phyloP scores from a whole-genome alignment of 2,113 vertebrate species.

The Bufo gargarizans region DNA sequence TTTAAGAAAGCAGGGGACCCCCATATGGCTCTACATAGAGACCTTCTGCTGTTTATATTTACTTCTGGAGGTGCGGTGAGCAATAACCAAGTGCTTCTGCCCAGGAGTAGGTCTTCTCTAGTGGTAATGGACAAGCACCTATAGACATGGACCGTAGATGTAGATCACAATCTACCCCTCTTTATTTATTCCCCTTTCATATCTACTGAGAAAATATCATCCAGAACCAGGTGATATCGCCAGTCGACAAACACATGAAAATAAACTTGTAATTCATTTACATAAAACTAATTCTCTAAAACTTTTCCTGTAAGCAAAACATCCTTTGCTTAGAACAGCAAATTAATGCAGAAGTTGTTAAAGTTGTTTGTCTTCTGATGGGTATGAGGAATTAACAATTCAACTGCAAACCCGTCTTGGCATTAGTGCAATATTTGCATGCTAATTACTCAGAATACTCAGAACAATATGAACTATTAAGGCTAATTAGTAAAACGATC shows the following conservation, averaged over 20 bases:
- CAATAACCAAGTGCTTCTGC: no score
- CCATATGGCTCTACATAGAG: no score
- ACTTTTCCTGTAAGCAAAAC: slow-evolving; percentile 26
- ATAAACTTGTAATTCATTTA: slow-evolving; percentile 36
- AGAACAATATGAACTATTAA: slow-evolving; percentile 45
- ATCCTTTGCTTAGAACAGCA: slow-evolving; percentile 32
- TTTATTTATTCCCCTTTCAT: no score
- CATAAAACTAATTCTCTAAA: slow-evolving; percentile 22
- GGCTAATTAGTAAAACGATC: slow-evolving; percentile 11
- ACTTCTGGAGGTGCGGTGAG: no score
- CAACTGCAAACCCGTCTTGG: slow-evolving; percentile 15
- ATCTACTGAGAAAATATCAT: not conserved
- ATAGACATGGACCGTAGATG: no score
- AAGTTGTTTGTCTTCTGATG: slow-evolving; percentile 17
- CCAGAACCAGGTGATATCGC: not conserved
- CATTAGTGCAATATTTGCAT: slow-evolving; percentile 42
- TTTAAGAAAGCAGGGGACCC: no score
- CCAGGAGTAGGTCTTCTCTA: no score
- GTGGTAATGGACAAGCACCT: no score
- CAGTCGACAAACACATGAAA: slow-evolving; percentile 20
- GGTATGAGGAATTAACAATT: slow-evolving; percentile 12
- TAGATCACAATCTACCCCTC: no score
- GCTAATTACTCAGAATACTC: slow-evolving; percentile 35
- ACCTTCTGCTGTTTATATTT: no score
- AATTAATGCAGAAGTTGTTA: slow-evolving; percentile 26